These are phyloP conservation scores for Malurus melanocephalus DNA, from an alignment of 2,113 vertebrate genomes.

Conservation along the genomic window DNA sequence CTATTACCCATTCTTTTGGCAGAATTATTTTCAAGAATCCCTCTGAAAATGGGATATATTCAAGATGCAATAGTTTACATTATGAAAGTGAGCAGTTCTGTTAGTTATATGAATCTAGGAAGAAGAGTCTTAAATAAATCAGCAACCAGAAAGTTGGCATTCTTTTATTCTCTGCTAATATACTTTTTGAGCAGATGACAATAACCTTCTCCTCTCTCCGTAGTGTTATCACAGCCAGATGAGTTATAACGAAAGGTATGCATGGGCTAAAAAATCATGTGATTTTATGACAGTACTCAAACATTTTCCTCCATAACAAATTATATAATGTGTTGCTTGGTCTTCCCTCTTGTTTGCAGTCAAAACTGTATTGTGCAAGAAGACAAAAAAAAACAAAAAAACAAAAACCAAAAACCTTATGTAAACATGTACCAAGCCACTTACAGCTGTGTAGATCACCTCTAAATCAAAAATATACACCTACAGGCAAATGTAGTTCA, in stretches of 20 bases:
- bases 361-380: not conserved
- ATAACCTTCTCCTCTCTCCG: not conserved
- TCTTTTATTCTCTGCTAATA: not conserved
- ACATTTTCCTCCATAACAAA: not conserved
- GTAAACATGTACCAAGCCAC: not conserved
- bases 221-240: not conserved
- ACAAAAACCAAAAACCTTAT: not conserved
- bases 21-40: not conserved
- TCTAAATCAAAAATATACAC: not conserved
- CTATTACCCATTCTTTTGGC: not conserved
- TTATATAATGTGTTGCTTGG: not conserved
- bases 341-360: not conserved
- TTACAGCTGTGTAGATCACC: not conserved
- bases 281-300: not conserved
- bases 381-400: not conserved
- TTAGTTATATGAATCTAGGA: not conserved
- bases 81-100: not conserved
- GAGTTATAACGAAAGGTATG: not conserved
- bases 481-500: not conserved
- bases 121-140: not conserved
- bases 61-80: not conserved
- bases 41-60: not conserved
- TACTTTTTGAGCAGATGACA: not conserved
- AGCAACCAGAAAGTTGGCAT: not conserved
- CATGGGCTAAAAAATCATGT: not conserved